Percentiles rank a stretch among this genome's conserved stretches.
These are phyloP conservation scores for Eucidaris tribuloides DNA, from an alignment of 35 echinoderm and acorn worm species.

Conservation along the genomic window DNA sequence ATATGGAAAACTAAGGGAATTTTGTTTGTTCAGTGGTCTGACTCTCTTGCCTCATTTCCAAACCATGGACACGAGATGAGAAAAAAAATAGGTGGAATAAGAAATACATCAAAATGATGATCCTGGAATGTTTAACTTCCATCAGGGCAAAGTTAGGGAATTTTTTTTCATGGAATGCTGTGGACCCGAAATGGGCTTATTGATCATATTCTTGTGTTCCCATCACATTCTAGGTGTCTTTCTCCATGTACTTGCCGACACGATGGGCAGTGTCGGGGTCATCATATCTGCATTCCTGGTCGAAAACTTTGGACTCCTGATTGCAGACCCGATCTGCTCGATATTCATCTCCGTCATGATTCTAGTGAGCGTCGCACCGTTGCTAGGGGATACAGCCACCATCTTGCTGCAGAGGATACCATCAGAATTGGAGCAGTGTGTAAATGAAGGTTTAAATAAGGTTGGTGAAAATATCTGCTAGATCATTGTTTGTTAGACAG, in stretches of 20 bases:
- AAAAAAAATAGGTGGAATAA: too few species aligned
- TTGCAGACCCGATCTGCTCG: constrained; percentile 95
- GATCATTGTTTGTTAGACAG: too few species aligned
- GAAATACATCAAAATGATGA: too few species aligned
- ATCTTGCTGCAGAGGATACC: constrained; percentile 95
- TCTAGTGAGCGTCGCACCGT: constrained; percentile 81
- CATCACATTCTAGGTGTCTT: constrained; percentile 58
- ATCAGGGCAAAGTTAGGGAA: too few species aligned
- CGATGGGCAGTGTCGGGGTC: constrained; percentile 94
- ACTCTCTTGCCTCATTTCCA: too few species aligned
- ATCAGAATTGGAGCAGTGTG: constrained; percentile 59
- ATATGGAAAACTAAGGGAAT: too few species aligned
- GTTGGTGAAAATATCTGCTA: constrained; percentile 22
- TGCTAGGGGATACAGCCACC: constrained; percentile 78
- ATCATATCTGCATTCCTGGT: constrained; percentile 95
- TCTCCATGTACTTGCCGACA: constrained; percentile 93
- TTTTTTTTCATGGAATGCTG: too few species aligned
- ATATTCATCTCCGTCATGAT: constrained; percentile 94
- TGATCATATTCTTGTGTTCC: too few species aligned
- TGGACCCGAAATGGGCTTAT: too few species aligned
- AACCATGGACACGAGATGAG: too few species aligned
- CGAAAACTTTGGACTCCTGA: constrained; percentile 91
- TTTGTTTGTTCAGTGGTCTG: too few species aligned
- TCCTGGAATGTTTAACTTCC: too few species aligned
- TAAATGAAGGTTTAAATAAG: constrained; percentile 82